Evolutionary conservation across 2,797 vertebrate species (phyloP), one percentile per base, ranked within the genome.

Genomic region (Petrocephalus schoutedeni): DNA sequence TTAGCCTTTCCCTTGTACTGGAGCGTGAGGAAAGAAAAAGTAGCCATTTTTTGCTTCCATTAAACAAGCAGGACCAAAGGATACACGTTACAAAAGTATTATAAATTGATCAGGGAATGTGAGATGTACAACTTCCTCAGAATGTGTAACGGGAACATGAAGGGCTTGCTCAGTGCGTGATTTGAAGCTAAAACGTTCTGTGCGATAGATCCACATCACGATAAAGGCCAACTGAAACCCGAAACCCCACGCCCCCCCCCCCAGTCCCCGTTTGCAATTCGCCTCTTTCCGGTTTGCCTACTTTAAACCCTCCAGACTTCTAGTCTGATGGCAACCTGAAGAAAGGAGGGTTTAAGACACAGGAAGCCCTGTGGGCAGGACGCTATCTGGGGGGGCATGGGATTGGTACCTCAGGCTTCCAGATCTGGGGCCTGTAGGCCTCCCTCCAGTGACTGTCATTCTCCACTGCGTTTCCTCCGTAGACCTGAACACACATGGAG

Each of bases 1-100:
- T 99, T 99, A 91, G 94, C 98, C 23, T 89, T 94, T 84, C 98
- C 98, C 91, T 91, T 95, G 90, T 96, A 97, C 98, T 99, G 92
- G 23, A 51, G 53, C 85, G 3, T 16, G 32, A 58, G 41, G 64
- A n/a, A 87, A 28, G 1, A 28, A 57, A 5, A 36, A 41, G 0
- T 14, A 32, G 2, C 6, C 16, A 51, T 45, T 4, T 82, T 7
- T 82, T 45, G 16, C 8, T 45, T 21, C n/a, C n/a, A 51, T 64
- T 9, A 45, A 51, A 45, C 8, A 28, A 51, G 16, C 8, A 12
- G n/a, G 45, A 21, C 8, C 7, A n/a, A 82, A 45, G 4, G 19
- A n/a, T 21, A 6, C n/a, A 41, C 0, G 19, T 82, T 36, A 9
- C 77, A 85, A 19, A 4, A 41, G 2, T 41, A 41, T 51, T 21